A percentile compares a stretch with the other conserved stretches of the same genome.
These are phyloP conservation scores for Suillia variegata DNA, from an alignment of 2,888 invertebrate species.

Conservation along the genomic window DNA sequence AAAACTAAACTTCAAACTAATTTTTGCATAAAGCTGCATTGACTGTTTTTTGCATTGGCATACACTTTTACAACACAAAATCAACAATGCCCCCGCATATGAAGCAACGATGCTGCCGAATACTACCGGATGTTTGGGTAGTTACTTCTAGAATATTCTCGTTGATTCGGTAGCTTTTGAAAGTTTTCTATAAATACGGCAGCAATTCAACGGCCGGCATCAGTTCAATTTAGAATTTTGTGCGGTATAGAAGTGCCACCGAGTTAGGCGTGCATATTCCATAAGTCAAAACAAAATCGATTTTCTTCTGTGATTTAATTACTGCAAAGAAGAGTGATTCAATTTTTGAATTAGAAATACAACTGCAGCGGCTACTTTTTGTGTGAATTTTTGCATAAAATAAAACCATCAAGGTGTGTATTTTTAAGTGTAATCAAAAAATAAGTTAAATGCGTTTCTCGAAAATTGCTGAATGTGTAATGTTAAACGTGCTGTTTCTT, in stretches of 20 bases:
- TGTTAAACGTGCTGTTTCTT: no score
- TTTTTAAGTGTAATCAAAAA: background rate
- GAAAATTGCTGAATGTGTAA: no score
- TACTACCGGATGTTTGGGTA: slow-evolving; percentile 22
- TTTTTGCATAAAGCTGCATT: no score
- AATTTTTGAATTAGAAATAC: slow-evolving; percentile 31
- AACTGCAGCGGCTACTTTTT: slow-evolving; percentile 30
- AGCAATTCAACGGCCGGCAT: slow-evolving; percentile 33
- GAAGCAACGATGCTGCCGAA: no score
- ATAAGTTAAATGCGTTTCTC: no score
- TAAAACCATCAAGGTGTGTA: slow-evolving; percentile 44
- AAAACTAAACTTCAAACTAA: no score
- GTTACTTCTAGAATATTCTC: slow-evolving; percentile 49
- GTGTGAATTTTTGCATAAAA: slow-evolving; percentile 30
- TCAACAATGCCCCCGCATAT: no score
- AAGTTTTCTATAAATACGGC: slow-evolving; percentile 43
- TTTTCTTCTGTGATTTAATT: slow-evolving; percentile 38
- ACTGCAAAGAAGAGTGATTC: slow-evolving; percentile 32
- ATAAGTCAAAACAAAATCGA: slow-evolving; percentile 26
- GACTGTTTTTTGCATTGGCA: no score
- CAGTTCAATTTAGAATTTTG: slow-evolving; percentile 46
- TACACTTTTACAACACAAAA: no score
- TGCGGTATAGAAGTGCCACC: slow-evolving; percentile 30
- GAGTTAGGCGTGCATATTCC: no score
- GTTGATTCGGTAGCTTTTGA: slow-evolving; percentile 43